Percentiles rank a stretch among this genome's conserved stretches.
These are phyloP conservation scores for Tachysurus fulvidraco DNA, from an alignment of 2,113 vertebrate genomes.

Conservation along the genomic window DNA sequence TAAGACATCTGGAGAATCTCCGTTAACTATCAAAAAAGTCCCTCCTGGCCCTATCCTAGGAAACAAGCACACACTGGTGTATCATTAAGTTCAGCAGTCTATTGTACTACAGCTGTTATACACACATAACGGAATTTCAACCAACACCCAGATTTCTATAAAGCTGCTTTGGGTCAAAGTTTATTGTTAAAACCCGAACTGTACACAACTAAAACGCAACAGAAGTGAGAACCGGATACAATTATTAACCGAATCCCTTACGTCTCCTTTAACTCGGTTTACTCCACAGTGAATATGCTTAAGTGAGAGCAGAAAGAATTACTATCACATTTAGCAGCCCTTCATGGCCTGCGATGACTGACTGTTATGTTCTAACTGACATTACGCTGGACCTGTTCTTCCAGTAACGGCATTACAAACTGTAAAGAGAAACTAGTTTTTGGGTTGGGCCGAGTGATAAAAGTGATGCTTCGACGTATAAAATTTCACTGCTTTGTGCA, in stretches of 20 bases:
- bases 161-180: background rate
- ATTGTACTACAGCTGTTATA: background rate
- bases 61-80: background rate
- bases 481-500: background rate
- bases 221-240: background rate
- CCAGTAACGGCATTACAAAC: background rate
- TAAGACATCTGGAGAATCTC: slow-evolving; percentile 15
- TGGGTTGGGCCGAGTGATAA: background rate
- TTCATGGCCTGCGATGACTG: background rate
- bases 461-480: background rate
- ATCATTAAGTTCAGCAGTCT: background rate
- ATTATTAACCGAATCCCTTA: background rate
- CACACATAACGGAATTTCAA: background rate
- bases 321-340: background rate
- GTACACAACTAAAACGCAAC: background rate
- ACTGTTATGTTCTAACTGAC: background rate
- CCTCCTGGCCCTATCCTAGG: background rate
- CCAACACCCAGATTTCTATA: background rate
- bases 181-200: background rate
- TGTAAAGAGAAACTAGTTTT: background rate
- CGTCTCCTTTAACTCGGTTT: background rate
- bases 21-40: background rate
- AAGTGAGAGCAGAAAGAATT: background rate
- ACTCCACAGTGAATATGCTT: no score
- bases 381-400: background rate